phyloP scores from a whole-genome alignment of 2,888 invertebrate genomes.

The Masnerella sp. region DNA sequence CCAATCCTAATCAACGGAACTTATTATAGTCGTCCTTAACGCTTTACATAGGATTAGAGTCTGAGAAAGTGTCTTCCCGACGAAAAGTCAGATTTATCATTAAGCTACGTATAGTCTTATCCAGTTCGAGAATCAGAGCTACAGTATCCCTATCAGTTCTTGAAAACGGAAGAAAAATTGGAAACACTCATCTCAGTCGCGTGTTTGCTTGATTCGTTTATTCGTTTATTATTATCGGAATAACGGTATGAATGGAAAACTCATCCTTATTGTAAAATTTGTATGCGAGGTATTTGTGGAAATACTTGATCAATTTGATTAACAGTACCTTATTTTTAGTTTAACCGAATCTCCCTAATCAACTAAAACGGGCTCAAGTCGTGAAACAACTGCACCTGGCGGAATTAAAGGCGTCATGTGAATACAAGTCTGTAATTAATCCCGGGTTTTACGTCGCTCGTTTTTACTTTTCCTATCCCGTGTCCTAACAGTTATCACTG shows the following conservation, averaged over 20 bases:
- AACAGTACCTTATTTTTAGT: slow-evolving; percentile 32
- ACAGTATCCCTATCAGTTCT: slow-evolving; percentile 30
- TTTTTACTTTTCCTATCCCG: too few relatives aligned
- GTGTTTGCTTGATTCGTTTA: too few relatives aligned
- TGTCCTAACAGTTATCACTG: too few relatives aligned
- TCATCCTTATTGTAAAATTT: slow-evolving; percentile 32
- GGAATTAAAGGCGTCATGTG: too few relatives aligned
- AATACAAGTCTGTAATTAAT: too few relatives aligned
- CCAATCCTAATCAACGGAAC: slow-evolving; percentile 30
- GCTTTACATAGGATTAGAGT: slow-evolving; percentile 26
- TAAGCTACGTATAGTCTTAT: slow-evolving; percentile 29
- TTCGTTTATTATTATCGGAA: not conserved
- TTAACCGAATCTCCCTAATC: slow-evolving; percentile 7
- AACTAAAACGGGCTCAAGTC: too few relatives aligned
- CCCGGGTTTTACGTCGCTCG: too few relatives aligned
- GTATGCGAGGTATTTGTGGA: slow-evolving; percentile 42
- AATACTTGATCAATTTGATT: slow-evolving; percentile 37
- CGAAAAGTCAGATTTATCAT: slow-evolving; percentile 34
- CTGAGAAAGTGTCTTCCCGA: not conserved
- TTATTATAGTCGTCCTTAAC: slow-evolving; percentile 39
- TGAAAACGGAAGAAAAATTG: slow-evolving; percentile 33
- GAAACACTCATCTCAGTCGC: slow-evolving; percentile 30
- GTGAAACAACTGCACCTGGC: slow-evolving; percentile 16
- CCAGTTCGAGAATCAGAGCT: slow-evolving; percentile 25
- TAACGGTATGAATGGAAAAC: slow-evolving; percentile 17